Conservation (phyloP, 2,888 invertebrate species). For the Antitype chi region DNA sequence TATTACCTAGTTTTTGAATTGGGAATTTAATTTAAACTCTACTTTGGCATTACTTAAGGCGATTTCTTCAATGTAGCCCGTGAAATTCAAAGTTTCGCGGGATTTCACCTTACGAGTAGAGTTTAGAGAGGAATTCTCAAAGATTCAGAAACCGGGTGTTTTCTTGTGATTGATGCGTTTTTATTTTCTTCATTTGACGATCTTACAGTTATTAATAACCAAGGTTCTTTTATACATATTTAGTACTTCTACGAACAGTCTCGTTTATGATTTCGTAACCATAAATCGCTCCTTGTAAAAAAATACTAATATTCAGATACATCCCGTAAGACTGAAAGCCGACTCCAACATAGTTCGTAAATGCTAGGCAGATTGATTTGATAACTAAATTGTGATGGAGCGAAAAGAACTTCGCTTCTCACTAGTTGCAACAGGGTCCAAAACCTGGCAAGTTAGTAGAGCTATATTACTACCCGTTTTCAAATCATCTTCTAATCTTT, state of each 20-base stretch:
- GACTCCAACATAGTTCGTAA: no score
- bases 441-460: neutral
- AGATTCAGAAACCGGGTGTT: neutral
- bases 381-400: no score
- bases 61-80: no score
- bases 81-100: no score
- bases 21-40: neutral
- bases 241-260: no score
- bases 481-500: neutral
- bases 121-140: no score
- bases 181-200: neutral
- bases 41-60: neutral
- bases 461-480: neutral
- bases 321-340: no score
- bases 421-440: neutral
- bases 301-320: no score
- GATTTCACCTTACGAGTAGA: no score
- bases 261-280: no score
- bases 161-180: neutral
- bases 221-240: neutral
- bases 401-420: neutral
- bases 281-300: no score
- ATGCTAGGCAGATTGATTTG: no score
- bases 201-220: neutral
- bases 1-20: neutral